phyloP scores from a whole-genome alignment of 2,888 invertebrate species.

The Plutella xylostella region DNA sequence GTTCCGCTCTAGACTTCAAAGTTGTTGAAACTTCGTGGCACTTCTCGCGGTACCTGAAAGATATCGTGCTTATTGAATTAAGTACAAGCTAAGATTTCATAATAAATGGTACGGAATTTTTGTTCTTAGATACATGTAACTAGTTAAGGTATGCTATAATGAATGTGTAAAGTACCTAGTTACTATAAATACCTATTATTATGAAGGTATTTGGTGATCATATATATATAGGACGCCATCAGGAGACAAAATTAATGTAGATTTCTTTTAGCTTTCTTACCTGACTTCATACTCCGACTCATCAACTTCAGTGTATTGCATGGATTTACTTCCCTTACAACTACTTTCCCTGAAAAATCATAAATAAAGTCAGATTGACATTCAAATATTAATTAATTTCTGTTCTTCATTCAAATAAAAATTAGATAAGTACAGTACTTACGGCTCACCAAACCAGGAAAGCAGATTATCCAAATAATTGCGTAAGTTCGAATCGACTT shows the following conservation, averaged over 20 bases:
- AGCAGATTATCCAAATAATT: conserved; percentile 37
- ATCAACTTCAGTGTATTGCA: conserved; percentile 49
- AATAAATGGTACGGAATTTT: too few species aligned
- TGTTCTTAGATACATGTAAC: too few species aligned
- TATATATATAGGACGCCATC: too few species aligned
- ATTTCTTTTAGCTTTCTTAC: too few species aligned
- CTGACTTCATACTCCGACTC: conserved; percentile 53
- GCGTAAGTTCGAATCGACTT: conserved; percentile 41
- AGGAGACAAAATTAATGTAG: too few species aligned
- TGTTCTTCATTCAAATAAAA: not conserved
- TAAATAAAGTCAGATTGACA: not conserved
- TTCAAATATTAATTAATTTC: not conserved
- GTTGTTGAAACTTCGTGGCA: conserved; percentile 46
- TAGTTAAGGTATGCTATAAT: too few species aligned
- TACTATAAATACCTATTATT: too few species aligned
- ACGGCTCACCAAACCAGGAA: conserved; percentile 57
- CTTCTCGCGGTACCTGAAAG: conserved; percentile 43
- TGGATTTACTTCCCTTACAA: conserved; percentile 32
- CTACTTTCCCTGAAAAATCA: not conserved
- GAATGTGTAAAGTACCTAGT: too few species aligned
- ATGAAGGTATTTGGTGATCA: too few species aligned
- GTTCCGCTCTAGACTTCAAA: conserved; percentile 37
- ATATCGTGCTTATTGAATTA: too few species aligned
- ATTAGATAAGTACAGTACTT: conserved; percentile 23
- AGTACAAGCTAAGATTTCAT: too few species aligned